Evolutionary conservation across 2,888 invertebrate genomes (phyloP).

Genomic region (Pachliopta kotzebuea): DNA sequence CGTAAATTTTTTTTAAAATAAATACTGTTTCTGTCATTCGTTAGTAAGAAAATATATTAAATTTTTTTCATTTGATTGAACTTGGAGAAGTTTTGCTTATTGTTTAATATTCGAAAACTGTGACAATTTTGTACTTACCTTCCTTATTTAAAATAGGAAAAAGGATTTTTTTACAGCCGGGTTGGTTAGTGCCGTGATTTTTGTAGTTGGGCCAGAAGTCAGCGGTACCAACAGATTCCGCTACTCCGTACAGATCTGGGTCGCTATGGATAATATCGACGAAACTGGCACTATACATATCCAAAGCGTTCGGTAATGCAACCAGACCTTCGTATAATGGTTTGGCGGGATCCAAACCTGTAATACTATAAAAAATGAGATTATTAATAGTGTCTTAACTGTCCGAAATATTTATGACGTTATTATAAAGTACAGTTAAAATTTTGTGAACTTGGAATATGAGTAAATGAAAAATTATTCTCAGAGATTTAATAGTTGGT

Average conservation of each 20-base stretch:
- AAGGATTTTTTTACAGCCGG: constrained; percentile 63
- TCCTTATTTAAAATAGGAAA: constrained; percentile 33
- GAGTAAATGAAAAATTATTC: too few relatives aligned
- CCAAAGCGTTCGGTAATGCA: constrained; percentile 52
- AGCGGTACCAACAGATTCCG: constrained; percentile 68
- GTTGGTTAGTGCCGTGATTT: constrained; percentile 54
- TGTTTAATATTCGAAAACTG: too few relatives aligned
- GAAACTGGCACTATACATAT: constrained; percentile 75
- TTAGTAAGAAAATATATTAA: too few relatives aligned
- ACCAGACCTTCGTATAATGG: constrained; percentile 76
- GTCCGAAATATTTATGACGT: too few relatives aligned
- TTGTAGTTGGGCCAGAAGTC: constrained; percentile 82
- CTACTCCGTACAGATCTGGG: constrained; percentile 80
- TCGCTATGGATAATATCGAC: constrained; percentile 85
- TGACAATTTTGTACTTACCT: not conserved
- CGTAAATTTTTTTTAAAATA: too few relatives aligned
- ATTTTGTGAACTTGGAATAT: too few relatives aligned
- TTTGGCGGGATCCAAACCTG: constrained; percentile 80
- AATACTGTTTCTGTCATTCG: too few relatives aligned
- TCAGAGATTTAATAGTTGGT: too few relatives aligned
- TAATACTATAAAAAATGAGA: constrained; percentile 59
- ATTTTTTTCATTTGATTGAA: too few relatives aligned
- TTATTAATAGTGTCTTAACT: too few relatives aligned
- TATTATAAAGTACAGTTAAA: too few relatives aligned
- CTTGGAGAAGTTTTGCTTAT: too few relatives aligned